Percentiles rank a stretch among this genome's conserved stretches.
These are phyloP conservation scores for Trematomus bernacchii DNA, from an alignment of 2,797 vertebrate genomes.

Conservation along the genomic window DNA sequence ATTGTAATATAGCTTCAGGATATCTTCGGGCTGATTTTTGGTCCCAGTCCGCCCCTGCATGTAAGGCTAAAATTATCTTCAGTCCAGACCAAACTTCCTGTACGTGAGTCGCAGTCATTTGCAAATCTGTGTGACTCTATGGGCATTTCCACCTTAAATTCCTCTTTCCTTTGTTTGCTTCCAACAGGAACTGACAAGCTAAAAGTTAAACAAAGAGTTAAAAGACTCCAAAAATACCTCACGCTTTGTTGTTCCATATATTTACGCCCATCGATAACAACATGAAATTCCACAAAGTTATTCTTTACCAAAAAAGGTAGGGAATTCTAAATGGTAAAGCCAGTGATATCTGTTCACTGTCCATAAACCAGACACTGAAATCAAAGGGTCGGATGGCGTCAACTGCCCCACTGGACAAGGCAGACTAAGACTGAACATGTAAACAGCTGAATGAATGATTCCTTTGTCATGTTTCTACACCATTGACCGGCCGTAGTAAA, in stretches of 20 bases:
- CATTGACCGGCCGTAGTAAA: not conserved
- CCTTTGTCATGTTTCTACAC: not conserved
- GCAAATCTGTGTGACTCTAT: not conserved
- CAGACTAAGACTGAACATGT: not conserved
- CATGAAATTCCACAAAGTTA: slow-evolving; percentile 30
- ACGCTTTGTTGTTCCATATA: not conserved
- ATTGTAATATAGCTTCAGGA: slow-evolving; percentile 2
- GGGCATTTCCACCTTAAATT: slow-evolving; percentile 62
- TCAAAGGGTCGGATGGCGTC: slow-evolving; percentile 22
- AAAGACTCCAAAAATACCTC: slow-evolving; percentile 45
- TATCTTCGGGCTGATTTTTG: no score
- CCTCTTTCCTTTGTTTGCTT: slow-evolving; percentile 57
- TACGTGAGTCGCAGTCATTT: slow-evolving; percentile 33
- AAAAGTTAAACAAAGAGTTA: slow-evolving; percentile 56
- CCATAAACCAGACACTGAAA: slow-evolving; percentile 25
- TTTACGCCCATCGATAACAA: not conserved
- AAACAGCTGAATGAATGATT: slow-evolving; percentile 38
- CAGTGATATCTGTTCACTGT: slow-evolving; percentile 7
- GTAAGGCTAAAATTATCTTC: slow-evolving; percentile 14
- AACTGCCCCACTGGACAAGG: not conserved
- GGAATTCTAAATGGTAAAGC: slow-evolving; percentile 30
- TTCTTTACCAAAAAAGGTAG: slow-evolving; percentile 19
- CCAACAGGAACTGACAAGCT: slow-evolving; percentile 53
- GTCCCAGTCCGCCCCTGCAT: no score
- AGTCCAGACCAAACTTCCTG: slow-evolving; percentile 33